phyloP scores from a whole-genome alignment of 2,797 vertebrate species.

The Danio jaintianensis region DNA sequence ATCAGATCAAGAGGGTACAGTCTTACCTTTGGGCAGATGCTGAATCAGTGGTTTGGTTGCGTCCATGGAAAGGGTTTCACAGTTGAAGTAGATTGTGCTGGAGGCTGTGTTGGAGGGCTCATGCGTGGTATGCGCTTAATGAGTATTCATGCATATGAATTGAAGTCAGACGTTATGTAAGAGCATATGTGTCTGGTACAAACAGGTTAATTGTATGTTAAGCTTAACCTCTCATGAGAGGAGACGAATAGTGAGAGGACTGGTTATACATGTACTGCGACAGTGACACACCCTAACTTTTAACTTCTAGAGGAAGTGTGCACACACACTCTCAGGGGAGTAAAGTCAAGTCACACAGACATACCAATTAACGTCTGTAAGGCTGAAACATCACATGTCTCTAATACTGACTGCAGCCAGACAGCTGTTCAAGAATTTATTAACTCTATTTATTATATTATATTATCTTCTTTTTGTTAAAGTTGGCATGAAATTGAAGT shows the following conservation, averaged over 20 bases:
- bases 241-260: conserved; percentile 31
- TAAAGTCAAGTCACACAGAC: conserved; percentile 48
- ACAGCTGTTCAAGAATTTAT: conserved; percentile 27
- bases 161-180: not conserved
- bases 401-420: conserved; percentile 28
- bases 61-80: not conserved
- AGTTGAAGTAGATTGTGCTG: conserved; percentile 3
- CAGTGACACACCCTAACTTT: conserved; percentile 56
- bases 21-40: conserved; percentile 8
- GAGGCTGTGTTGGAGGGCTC: not conserved
- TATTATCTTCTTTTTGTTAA: too few relatives aligned
- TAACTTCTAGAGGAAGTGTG: conserved; percentile 61
- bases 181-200: conserved; percentile 8
- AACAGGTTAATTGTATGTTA: conserved; percentile 29
- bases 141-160: conserved; percentile 1
- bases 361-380: conserved; percentile 45
- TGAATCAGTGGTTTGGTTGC: conserved; percentile 10
- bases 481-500: too few relatives aligned
- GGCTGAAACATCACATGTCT: conserved; percentile 52
- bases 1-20: not conserved
- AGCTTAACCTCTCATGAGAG: not conserved
- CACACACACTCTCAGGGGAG: conserved; percentile 56
- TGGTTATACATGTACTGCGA: conserved; percentile 38
- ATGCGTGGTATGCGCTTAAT: not conserved
- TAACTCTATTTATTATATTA: too few relatives aligned